Percentiles rank a stretch among this genome's conserved stretches.
These are phyloP conservation scores for Sycobia sp. DNA, from an alignment of 1,140 invertebrate species.

Conservation along the genomic window DNA sequence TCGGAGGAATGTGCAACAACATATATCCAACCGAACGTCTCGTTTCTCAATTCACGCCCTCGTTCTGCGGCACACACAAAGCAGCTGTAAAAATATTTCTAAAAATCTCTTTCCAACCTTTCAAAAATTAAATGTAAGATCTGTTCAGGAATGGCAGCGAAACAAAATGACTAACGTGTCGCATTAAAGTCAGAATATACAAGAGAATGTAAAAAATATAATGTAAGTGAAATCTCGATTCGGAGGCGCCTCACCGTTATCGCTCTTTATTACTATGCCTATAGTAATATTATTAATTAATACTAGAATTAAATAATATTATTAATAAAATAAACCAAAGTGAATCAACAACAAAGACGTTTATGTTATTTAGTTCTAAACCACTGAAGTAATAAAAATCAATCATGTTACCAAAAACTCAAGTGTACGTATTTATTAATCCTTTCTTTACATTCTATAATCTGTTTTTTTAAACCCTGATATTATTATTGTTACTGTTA, in stretches of 20 bases:
- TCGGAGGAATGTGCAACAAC: too few species aligned
- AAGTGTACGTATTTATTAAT: constrained; percentile 11
- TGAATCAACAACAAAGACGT: constrained; percentile 55
- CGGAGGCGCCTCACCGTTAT: constrained; percentile 54
- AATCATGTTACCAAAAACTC: constrained; percentile 54
- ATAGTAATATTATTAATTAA: constrained; percentile 34
- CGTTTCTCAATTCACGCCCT: too few species aligned
- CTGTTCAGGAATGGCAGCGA: too few species aligned
- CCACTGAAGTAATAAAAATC: constrained; percentile 56
- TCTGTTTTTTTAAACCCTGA: not conserved
- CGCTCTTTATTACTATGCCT: constrained; percentile 44
- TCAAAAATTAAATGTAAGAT: too few species aligned
- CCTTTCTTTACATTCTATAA: not conserved
- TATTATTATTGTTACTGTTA: too few species aligned
- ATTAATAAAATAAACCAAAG: constrained; percentile 51
- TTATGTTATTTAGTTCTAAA: constrained; percentile 63
- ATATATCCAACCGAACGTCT: too few species aligned
- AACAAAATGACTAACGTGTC: too few species aligned
- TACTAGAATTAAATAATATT: constrained; percentile 47
- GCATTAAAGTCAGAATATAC: too few species aligned
- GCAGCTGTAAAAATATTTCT: too few species aligned
- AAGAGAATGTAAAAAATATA: constrained; percentile 5
- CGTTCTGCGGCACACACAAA: too few species aligned
- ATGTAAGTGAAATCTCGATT: constrained; percentile 41
- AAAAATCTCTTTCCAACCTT: too few species aligned